Percentiles rank a stretch among this genome's conserved stretches.
These are phyloP conservation scores for Symphodus melops DNA, from an alignment of 2,113 vertebrate species.

Conservation along the genomic window DNA sequence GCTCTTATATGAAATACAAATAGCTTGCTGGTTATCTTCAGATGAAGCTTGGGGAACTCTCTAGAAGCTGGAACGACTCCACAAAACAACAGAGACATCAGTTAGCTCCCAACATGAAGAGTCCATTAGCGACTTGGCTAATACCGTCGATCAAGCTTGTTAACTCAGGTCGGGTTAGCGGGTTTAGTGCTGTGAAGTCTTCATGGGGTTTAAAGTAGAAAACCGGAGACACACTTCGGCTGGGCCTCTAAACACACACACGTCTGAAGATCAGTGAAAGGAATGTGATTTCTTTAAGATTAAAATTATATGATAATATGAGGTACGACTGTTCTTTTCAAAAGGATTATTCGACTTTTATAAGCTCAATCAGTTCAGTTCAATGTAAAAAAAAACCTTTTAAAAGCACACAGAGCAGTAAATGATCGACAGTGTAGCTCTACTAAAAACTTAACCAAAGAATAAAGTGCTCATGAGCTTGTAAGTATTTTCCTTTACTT, in stretches of 20 bases:
- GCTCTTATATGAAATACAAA: constrained; percentile 24
- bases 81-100: constrained; percentile 3
- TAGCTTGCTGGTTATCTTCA: constrained; percentile 9
- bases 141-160: constrained; percentile 38
- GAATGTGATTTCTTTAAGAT: too few relatives aligned
- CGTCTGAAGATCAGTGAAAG: neutral
- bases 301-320: too few relatives aligned
- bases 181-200: constrained; percentile 21
- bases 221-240: neutral
- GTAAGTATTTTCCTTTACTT: too few relatives aligned
- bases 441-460: too few relatives aligned
- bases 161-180: constrained; percentile 46
- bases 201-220: neutral
- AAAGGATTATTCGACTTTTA: too few relatives aligned
- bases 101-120: constrained; percentile 59
- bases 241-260: neutral
- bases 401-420: too few relatives aligned
- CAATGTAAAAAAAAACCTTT: too few relatives aligned
- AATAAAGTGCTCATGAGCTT: too few relatives aligned
- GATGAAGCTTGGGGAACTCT: constrained; percentile 10
- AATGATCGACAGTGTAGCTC: too few relatives aligned
- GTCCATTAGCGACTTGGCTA: constrained; percentile 56
- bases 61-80: neutral
- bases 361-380: too few relatives aligned
- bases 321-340: too few relatives aligned